Base-by-base conservation (phyloP, 2,888 invertebrate genomes). In the Himalopsyche tibetana region DNA sequence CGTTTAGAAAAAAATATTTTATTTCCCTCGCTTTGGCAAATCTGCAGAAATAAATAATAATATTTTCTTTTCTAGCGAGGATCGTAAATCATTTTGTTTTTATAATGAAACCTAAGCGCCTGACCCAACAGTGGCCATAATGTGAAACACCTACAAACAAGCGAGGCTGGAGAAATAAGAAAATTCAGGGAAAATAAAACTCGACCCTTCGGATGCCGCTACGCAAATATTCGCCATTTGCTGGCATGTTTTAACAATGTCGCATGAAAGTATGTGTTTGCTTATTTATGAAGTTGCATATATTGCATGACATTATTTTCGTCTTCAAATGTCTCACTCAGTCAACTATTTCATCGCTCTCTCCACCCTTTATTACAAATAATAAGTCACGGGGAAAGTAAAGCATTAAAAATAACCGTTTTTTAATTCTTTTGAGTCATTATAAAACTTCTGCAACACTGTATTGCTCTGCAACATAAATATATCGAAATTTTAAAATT, bases 71-170 rank as follows among this genome's bases (percentile, higher is more conserved):
- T 38, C 19, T 28, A 74, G 74, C 36, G 5, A 36, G 36, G 74
- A 36, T 74, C 74, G 74, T 74, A 74, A 74, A 74, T 74, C 74
- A 74, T 74, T 36, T 74, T 74, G 74, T 74, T 74, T 74, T 74
- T 38, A 74, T 74, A 74, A 36, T 74, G 74, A 74, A 74, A 74
- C 74, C 28, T 36, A 74, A 36, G 36, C 36, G 74, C 36, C 74
- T 74, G 38, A 74, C 74, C 74, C 74, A 28, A 36, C 74, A 74
- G 9, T 15, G 74, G 74, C 19, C 36, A 36, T 74, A 74, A 74
- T 74, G 36, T 15, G 36, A 74, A 36, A 74, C 74, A 36, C 28
- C 36, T 74, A 74, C 15, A 74, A 36, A 74, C 36, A 74, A 36
- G 2, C 28, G 12, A 74, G 51, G 19, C 63, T 9, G 11, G 28